Percentiles rank a stretch among this genome's conserved stretches.
These are phyloP conservation scores for Liposcelis brunnea DNA, from an alignment of 2,888 invertebrate genomes.

Conservation along the genomic window DNA sequence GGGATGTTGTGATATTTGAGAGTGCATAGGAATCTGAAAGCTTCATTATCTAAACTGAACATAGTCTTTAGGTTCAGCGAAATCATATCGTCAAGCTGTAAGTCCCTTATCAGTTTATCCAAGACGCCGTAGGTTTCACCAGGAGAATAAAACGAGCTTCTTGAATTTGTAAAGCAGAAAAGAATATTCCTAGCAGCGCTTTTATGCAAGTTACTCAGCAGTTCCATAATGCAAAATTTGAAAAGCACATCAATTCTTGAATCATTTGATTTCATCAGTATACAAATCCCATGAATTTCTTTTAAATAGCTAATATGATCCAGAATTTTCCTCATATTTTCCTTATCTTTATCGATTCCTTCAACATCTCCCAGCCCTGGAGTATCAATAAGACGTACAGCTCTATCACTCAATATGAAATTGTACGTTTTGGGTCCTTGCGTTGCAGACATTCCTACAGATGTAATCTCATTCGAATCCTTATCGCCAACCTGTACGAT, in stretches of 20 bases:
- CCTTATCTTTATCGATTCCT: not conserved
- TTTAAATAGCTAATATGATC: not conserved
- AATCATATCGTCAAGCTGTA: not conserved
- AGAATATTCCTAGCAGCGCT: not conserved
- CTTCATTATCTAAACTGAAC: not conserved
- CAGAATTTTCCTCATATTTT: not conserved
- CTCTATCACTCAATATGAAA: not conserved
- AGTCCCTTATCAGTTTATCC: not conserved
- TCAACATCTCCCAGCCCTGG: not conserved
- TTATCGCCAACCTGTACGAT: not conserved
- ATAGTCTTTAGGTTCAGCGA: not conserved
- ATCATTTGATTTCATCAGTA: not conserved
- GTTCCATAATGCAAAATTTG: not conserved
- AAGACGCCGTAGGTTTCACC: not conserved
- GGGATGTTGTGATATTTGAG: not conserved
- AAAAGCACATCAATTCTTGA: not conserved
- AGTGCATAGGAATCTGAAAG: not conserved
- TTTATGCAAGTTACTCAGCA: not conserved
- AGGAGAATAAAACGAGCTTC: not conserved
- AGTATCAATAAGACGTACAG: not conserved
- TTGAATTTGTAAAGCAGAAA: not conserved
- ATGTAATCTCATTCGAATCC: not conserved
- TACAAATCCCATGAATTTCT: slow-evolving; percentile 3
- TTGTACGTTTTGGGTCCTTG: not conserved
- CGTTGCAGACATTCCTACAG: not conserved